Base-by-base conservation (phyloP, 2,888 invertebrate genomes). In the Trimorus sp. region DNA sequence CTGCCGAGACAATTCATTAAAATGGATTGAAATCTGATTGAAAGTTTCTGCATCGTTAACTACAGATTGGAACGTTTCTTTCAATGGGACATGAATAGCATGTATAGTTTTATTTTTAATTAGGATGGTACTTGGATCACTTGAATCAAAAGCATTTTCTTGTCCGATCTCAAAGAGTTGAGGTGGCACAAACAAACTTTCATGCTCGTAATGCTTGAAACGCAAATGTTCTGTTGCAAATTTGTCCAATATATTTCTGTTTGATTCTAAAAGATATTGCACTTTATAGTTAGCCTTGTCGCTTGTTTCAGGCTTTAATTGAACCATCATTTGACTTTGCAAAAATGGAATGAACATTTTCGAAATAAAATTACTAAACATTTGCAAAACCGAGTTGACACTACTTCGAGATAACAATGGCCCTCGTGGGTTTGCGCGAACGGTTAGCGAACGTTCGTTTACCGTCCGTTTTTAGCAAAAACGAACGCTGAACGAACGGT, bases 1-100 rank as follows among this genome's bases (percentile, higher is more conserved):
- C 12, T 79, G 66, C 14, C 38, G 36, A 38, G 36, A 51, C 37
- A 79, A 65, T 9, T 58, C 42, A 56, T 70, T 48, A 5, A 40
- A 37, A 66, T 79, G 71, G 38, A 26, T 56, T 49, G 16, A 37
- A 1, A 51, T 51, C n/a, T 45, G 45, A 9, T 9, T 9, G 11
- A 45, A 45, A 3, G n/a, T 45, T 45, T n/a, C 45, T 45, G 45
- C 11, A 9, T 12, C n/a, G 6, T n/a, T 45, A 12, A 45, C 1
- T n/a, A n/a, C 49, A 7, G 7, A 7, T 51, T 51, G n/a, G 14
- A 51, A n/a, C 15, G 49, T 51, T 51, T 51, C 15, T 15, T 51
- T 51, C 7, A 51, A n/a, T n/a, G 49, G 14, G 14, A 51, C 49
- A 51, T 51, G 49, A 51, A 51, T 15, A n/a, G 49, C 49, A n/a